Base-by-base conservation (phyloP, 2,797 vertebrate species). In the Poliocrania exsul region DNA sequence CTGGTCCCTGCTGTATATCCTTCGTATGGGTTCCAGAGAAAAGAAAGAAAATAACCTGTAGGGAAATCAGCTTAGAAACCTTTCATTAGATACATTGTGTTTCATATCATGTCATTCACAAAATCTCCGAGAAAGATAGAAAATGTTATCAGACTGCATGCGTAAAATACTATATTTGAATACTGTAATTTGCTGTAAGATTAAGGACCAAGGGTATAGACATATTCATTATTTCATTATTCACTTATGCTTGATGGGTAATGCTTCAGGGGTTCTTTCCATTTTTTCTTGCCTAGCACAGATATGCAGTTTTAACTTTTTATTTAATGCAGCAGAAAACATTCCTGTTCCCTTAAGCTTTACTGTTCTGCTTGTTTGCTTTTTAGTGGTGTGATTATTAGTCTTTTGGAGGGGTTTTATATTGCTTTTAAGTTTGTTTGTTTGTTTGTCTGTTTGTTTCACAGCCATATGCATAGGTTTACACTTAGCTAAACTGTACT, bases 81-180 rank as follows among this genome's bases (percentile, higher is more conserved):
- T 98, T 97, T 98, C 97, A 98, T 98, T 98, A 98, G 98, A 98
- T 98, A 97, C 97, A 98, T 97, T 97, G 96, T 97, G 97, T 95
- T 98, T 96, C 94, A 95, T 98, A 97, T 97, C 97, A 96, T 98
- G 97, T 97, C 93, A 11, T 97, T 97, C 97, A 96, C 97, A 97
- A 97, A 97, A 96, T 97, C 97, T 97, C 97, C 94, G 93, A 96
- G 96, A 98, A 97, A 95, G 96, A 96, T 94, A 97, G 95, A 95
- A 97, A 97, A 88, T 96, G 92, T 97, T 97, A 97, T 98, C 97
- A 97, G 97, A 93, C 92, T 96, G 93, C 92, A 96, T 97, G 93
- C 54, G 91, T 95, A 96, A 97, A 97, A 97, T 97, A 96, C 92
- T 97, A 88, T 97, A 97, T 98, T 98, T 98, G 97, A 98, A 98